Conservation (phyloP, 2,888 invertebrate genomes). For the Loripinus fragilis region DNA sequence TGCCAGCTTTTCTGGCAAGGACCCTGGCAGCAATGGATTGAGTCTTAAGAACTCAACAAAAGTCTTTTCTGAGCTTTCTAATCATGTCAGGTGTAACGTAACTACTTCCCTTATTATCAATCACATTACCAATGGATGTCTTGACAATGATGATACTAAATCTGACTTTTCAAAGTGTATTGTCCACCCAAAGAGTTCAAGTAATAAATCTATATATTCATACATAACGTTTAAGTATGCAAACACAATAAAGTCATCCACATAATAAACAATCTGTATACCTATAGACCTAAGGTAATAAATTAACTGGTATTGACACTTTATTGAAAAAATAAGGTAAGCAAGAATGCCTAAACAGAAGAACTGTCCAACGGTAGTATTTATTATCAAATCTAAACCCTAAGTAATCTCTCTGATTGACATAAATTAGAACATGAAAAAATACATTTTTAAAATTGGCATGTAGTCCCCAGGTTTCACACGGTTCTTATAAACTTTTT, state of each 20-base stretch:
- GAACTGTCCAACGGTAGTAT: slow-evolving; percentile 1
- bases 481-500: background rate
- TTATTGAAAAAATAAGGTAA: slow-evolving; percentile 1
- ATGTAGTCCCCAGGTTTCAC: background rate
- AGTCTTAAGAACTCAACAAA: background rate
- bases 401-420: background rate
- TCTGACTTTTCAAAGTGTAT: slow-evolving; percentile 7
- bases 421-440: background rate
- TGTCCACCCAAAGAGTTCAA: background rate
- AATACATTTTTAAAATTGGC: background rate
- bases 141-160: slow-evolving; percentile 5
- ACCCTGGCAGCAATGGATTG: background rate
- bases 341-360: slow-evolving; percentile 2
- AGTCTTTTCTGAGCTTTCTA: background rate
- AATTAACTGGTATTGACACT: background rate
- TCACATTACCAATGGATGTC: slow-evolving; percentile 7
- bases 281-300: slow-evolving; percentile 22
- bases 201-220: background rate
- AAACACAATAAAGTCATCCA: slow-evolving; percentile 30
- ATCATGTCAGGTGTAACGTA: background rate
- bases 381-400: background rate
- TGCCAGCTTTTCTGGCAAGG: background rate
- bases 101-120: background rate
- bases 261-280: slow-evolving; percentile 25
- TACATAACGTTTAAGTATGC: background rate